phyloP scores from a whole-genome alignment of 2,797 vertebrate genomes.

The Mus caroli region DNA sequence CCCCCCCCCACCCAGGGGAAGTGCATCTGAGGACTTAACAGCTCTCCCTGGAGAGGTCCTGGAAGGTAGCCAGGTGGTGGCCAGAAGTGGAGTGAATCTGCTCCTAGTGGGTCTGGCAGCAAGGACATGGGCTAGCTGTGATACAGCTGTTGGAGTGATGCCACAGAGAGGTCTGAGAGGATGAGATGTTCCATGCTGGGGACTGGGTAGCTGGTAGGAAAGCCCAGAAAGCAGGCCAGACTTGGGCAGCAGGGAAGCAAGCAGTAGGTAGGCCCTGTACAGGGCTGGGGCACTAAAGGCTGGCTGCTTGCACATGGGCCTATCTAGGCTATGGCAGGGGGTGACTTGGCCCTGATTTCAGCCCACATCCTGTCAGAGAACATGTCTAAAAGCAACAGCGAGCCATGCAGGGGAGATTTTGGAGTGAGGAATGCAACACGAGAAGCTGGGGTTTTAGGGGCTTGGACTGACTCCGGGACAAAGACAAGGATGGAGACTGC shows the following conservation, averaged over 20 bases:
- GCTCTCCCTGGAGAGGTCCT: neutral
- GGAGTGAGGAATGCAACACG: neutral
- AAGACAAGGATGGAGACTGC: neutral
- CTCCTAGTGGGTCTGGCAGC: neutral
- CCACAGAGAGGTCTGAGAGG: neutral
- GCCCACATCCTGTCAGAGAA: neutral
- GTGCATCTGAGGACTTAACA: neutral
- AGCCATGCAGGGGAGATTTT: neutral
- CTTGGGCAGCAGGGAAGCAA: neutral
- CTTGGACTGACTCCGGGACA: neutral
- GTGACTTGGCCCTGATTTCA: neutral
- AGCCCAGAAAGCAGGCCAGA: neutral
- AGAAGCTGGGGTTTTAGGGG: neutral
- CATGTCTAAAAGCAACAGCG: neutral
- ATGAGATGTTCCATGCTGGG: neutral
- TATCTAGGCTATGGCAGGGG: neutral
- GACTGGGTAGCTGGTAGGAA: neutral
- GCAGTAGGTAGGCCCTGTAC: neutral
- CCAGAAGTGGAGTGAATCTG: neutral
- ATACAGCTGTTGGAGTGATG: neutral
- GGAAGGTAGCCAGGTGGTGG: neutral
- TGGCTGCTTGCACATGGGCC: neutral
- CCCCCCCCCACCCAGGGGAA: neutral
- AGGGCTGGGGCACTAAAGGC: neutral
- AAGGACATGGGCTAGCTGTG: neutral